Percentiles rank a stretch among this genome's conserved stretches.
Evolutionary conservation across 2,113 vertebrate genomes (phyloP).

Genomic region (Alosa alosa): DNA sequence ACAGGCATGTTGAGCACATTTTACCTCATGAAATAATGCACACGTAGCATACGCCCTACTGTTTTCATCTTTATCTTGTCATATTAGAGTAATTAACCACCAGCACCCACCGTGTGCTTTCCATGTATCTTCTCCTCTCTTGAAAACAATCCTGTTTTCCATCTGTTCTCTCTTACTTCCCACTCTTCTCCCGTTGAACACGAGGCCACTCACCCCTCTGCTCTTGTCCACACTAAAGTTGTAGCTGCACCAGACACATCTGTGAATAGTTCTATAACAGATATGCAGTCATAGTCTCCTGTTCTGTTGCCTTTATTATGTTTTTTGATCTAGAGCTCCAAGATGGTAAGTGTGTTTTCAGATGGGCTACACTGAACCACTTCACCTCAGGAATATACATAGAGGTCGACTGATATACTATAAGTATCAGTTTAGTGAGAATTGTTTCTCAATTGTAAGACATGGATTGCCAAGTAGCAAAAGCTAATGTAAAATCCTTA

Average conservation of each 20-base stretch:
- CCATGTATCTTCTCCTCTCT: constrained; percentile 36
- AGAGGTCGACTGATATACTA: constrained; percentile 75
- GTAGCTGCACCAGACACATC: constrained; percentile 17
- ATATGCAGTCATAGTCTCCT: constrained; percentile 60
- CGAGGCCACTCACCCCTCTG: constrained; percentile 5
- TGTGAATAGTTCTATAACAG: constrained; percentile 41
- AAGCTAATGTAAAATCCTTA: background rate
- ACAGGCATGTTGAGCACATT: constrained; percentile 55
- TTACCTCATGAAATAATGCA: background rate
- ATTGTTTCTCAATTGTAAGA: background rate
- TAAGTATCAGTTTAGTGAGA: constrained; percentile 22
- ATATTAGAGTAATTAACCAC: background rate
- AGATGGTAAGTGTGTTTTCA: constrained; percentile 73
- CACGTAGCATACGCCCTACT: background rate
- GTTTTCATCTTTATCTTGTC: background rate
- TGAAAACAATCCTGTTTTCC: constrained; percentile 27
- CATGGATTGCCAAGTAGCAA: background rate
- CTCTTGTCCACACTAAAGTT: background rate
- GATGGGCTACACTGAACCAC: constrained; percentile 59
- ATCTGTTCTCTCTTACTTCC: constrained; percentile 26
- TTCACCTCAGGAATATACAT: constrained; percentile 68
- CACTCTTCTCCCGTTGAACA: constrained; percentile 35
- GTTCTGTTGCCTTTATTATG: constrained; percentile 60
- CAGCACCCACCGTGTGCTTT: constrained; percentile 13
- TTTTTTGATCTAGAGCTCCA: constrained; percentile 70